Evolutionary conservation across 2,888 invertebrate genomes (phyloP).

Genomic region (Itoplectis maculator): DNA sequence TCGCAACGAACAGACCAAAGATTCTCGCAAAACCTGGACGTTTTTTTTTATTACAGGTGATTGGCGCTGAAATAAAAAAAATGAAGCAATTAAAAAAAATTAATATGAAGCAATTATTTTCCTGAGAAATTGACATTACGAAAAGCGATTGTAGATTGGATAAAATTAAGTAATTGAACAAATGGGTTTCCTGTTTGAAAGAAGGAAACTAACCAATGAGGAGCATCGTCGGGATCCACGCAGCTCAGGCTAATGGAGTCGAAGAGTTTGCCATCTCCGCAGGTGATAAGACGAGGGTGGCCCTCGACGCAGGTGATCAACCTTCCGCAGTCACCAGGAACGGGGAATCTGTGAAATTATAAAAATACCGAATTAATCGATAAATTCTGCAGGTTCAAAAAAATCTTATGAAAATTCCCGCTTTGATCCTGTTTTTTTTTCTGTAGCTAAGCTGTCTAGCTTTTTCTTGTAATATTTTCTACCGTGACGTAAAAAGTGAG

Average conservation of each 20-base stretch:
- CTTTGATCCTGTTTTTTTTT: too few relatives aligned
- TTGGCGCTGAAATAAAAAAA: constrained; percentile 75
- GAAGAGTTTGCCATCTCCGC: constrained; percentile 95
- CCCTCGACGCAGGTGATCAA: constrained; percentile 97
- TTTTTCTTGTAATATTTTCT: too few relatives aligned
- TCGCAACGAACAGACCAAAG: constrained; percentile 23
- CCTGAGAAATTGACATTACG: not conserved
- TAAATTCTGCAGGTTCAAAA: not conserved
- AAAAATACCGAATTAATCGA: constrained; percentile 6
- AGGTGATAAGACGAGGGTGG: constrained; percentile 93
- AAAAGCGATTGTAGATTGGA: not conserved
- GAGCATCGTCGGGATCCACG: constrained; percentile 89
- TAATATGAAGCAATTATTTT: constrained; percentile 30
- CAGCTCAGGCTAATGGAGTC: constrained; percentile 94
- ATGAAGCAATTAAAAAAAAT: constrained; percentile 23
- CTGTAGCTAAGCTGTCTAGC: too few relatives aligned
- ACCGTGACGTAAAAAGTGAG: too few relatives aligned
- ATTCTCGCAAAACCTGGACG: constrained; percentile 23
- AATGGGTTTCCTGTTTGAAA: not conserved
- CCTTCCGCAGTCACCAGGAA: constrained; percentile 94
- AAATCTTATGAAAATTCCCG: not conserved
- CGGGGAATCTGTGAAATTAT: constrained; percentile 87
- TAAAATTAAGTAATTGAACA: not conserved
- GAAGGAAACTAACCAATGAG: constrained; percentile 80
- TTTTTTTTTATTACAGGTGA: constrained; percentile 68